Percentiles rank a stretch among this genome's conserved stretches.
Conservation (phyloP, 2,113 vertebrate genomes). For the Ceyx melanurus region DNA sequence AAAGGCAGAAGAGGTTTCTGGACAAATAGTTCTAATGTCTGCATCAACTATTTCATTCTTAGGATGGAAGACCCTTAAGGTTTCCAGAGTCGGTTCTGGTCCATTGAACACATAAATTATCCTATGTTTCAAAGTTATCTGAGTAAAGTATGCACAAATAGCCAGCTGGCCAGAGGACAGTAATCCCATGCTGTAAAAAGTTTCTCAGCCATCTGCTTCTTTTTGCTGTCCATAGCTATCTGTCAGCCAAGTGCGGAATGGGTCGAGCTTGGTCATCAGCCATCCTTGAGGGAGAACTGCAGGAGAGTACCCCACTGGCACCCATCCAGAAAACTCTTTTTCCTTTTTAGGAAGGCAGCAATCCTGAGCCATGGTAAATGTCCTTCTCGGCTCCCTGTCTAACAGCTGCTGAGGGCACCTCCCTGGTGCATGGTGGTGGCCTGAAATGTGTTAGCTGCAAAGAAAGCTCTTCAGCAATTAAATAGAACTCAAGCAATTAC, state of each 20-base stretch:
- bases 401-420: neutral
- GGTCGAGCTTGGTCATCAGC: neutral
- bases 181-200: neutral
- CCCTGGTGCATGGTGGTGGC: neutral
- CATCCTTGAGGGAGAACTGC: neutral
- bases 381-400: neutral
- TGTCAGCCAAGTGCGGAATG: neutral
- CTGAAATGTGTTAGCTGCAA: neutral
- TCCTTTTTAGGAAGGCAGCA: neutral
- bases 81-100: neutral
- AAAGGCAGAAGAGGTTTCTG: neutral
- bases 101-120: neutral
- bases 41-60: neutral
- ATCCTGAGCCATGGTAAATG: neutral
- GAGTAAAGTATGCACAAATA: neutral
- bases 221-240: neutral
- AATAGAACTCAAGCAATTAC: neutral
- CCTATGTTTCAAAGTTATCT: neutral
- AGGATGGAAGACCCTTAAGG: neutral
- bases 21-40: neutral
- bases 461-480: neutral
- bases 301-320: neutral
- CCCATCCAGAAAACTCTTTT: neutral
- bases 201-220: conserved; percentile 38
- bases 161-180: conserved; percentile 15